Conservation (phyloP, 1,140 invertebrate genomes). For the Rhopalosiphum padi region DNA sequence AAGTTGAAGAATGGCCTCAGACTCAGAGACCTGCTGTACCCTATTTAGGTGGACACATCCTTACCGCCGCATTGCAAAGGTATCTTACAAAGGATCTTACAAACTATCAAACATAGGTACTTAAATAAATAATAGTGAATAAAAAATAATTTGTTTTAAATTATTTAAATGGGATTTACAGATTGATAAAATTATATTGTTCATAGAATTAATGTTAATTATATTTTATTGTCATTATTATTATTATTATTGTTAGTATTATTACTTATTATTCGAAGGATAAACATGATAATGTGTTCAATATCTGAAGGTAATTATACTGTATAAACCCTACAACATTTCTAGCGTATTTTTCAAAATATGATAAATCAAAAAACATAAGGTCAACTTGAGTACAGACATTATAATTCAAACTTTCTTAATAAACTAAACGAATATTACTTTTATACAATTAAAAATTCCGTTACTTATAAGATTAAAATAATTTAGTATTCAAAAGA, state of each 20-base stretch:
- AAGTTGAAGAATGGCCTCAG: not conserved
- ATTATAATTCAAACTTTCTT: not conserved
- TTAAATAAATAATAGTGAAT: not conserved
- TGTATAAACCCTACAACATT: not conserved
- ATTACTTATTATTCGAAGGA: not conserved
- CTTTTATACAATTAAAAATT: conserved; percentile 1
- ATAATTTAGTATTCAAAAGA: not conserved
- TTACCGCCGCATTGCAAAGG: conserved; percentile 46
- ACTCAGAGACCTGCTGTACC: conserved; percentile 25
- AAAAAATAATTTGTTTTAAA: not conserved
- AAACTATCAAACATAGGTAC: not conserved
- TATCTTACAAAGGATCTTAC: not conserved
- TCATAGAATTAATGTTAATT: not conserved
- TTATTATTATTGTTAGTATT: not conserved
- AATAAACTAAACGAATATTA: conserved; percentile 6
- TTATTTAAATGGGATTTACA: too few relatives aligned
- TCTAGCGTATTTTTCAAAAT: not conserved
- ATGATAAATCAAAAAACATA: not conserved
- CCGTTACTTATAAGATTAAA: conserved; percentile 2
- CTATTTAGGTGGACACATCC: conserved; percentile 52
- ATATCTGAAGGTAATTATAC: not conserved
- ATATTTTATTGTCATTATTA: too few relatives aligned
- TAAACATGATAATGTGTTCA: not conserved
- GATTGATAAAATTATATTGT: not conserved
- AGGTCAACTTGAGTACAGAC: not conserved